Evolutionary conservation across 2,888 invertebrate species (phyloP), one percentile per base, ranked within the genome.

Genomic region (Herminia tarsipennalis): DNA sequence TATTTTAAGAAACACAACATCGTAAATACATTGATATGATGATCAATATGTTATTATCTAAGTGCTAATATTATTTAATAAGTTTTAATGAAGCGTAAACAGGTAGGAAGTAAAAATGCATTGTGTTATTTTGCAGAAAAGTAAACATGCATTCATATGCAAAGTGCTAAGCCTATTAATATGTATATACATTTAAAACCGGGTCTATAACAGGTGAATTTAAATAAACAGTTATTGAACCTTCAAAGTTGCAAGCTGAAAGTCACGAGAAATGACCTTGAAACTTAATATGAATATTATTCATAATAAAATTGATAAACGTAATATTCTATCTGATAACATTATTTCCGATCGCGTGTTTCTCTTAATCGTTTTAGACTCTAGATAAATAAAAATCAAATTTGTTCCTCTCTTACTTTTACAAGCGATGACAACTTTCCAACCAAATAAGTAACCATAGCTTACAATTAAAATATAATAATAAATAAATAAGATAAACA

Each of bases 281-380:
- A 54, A 54, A 45, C 16, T 29, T 39, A 48, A 46, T 24, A 33
- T 45, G 27, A 20, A 28, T 29, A 49, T 46, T 40, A 52, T 50
- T 51, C 27, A 56, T 43, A 56, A 53, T 60, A 42, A 61, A 48
- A 56, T 35, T 46, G 66, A 65, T 65, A 65, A 56, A 36, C 39
- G 38, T 16, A 13, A 17, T 28, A 34, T 44, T 41, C 56, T 53
- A 62, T 65, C 61, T 20, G 61, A 62, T 62, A 53, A 46, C 36
- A 53, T n/a, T 10, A 27, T 29, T 36, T 29, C 52, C 1, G 38
- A 34, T 28, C 18, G 22, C 38, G 21, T 27, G 27, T 40, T 25
- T 17, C 29, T 30, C 10, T 42, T 41, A 32, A 20, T 14, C 16
- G 47, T 10, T 29, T 21, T 39, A 28, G 30, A 38, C 53, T n/a